phyloP scores from a whole-genome alignment of 2,888 invertebrate species.

The Amorpha juglandis region DNA sequence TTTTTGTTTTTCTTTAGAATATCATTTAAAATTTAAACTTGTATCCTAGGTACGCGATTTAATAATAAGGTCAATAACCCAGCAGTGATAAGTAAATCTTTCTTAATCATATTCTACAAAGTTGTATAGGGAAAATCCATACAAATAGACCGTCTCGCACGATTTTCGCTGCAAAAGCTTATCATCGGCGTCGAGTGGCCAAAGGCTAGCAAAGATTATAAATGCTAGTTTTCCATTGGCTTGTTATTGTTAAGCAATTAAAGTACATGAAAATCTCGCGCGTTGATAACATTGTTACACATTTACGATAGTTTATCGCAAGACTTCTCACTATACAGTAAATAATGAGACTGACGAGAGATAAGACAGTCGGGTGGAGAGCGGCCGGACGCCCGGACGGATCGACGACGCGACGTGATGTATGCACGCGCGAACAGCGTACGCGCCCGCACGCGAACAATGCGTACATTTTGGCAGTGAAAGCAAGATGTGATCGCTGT shows the following conservation, averaged over 20 bases:
- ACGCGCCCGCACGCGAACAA: too few species aligned
- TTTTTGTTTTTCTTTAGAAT: too few species aligned
- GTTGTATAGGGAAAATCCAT: not conserved
- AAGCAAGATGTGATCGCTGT: not conserved
- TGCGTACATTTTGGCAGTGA: not conserved
- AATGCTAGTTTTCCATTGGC: slow-evolving; percentile 21
- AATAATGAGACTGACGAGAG: slow-evolving; percentile 45
- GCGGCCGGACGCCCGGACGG: slow-evolving; percentile 39
- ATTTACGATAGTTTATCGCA: slow-evolving; percentile 46
- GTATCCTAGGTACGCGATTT: too few species aligned
- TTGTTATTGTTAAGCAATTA: slow-evolving; percentile 32
- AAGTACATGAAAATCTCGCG: slow-evolving; percentile 42
- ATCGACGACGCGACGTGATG: slow-evolving; percentile 2
- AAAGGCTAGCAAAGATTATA: slow-evolving; percentile 7
- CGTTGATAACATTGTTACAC: slow-evolving; percentile 44
- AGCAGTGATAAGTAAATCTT: not conserved
- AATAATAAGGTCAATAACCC: not conserved
- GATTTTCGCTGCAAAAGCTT: not conserved
- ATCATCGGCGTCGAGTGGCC: not conserved
- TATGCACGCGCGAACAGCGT: not conserved
- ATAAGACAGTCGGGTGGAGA: slow-evolving; percentile 37
- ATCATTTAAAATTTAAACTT: too few species aligned
- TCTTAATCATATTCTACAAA: not conserved
- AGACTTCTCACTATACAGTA: slow-evolving; percentile 52
- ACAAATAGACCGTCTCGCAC: not conserved